Evolutionary conservation across 92 coral and sea anemone genomes (phyloP).

Genomic region (Phenganax subtilis): DNA sequence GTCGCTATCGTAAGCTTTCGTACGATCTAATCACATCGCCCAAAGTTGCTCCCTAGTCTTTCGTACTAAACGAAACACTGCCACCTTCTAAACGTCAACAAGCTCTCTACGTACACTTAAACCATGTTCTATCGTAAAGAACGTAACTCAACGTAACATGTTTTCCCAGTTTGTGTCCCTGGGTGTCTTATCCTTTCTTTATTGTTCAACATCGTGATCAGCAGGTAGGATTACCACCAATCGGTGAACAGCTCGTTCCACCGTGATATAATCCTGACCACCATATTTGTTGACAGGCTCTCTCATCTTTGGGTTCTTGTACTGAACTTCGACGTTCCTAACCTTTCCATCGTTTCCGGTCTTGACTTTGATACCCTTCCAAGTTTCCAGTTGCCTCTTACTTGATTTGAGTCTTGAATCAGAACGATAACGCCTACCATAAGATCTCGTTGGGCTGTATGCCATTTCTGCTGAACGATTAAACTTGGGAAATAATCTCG

Average conservation of each 20-base stretch:
- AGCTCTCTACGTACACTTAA: no score
- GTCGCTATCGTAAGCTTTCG: no score
- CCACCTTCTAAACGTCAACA: no score
- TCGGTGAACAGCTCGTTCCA: conserved; percentile 49
- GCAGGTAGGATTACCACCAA: conserved; percentile 48
- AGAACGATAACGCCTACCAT: conserved; percentile 35
- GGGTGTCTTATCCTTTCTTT: not conserved
- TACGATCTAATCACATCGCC: no score
- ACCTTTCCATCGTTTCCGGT: conserved; percentile 48
- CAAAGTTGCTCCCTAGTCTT: no score
- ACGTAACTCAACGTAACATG: no score
- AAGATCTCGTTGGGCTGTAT: conserved; percentile 37
- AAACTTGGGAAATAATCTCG: conserved; percentile 35
- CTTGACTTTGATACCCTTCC: conserved; percentile 15
- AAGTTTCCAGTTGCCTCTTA: conserved; percentile 45
- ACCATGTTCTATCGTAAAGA: no score
- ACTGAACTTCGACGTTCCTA: conserved; percentile 46
- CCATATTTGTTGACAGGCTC: conserved; percentile 41
- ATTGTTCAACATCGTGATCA: not conserved
- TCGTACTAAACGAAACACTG: no score
- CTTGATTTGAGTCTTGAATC: conserved; percentile 40
- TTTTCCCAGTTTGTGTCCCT: no score
- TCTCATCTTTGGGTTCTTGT: conserved; percentile 52
- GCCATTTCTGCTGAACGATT: conserved; percentile 39
- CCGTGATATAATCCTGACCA: conserved; percentile 47